These are phyloP conservation scores for Oenanthe melanoleuca DNA, from an alignment of 2,113 vertebrate genomes.

Conservation along the genomic window DNA sequence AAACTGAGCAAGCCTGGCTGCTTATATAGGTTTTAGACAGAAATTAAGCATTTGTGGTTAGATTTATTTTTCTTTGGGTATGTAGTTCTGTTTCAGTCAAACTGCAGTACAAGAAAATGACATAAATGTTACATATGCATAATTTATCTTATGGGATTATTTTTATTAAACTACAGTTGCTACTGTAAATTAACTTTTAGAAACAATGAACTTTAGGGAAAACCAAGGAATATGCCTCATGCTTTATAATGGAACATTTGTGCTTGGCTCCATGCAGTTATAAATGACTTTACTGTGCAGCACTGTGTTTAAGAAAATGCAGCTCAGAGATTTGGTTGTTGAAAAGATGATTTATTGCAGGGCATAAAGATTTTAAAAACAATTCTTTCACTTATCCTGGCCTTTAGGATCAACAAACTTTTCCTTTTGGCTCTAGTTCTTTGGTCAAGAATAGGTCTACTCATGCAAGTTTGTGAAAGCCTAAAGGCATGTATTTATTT, in stretches of 20 bases:
- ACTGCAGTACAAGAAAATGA: slow-evolving; percentile 35
- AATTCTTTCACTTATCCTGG: slow-evolving; percentile 59
- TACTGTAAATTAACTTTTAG: slow-evolving; percentile 68
- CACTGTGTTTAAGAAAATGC: slow-evolving; percentile 60
- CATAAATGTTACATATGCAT: slow-evolving; percentile 52
- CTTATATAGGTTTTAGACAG: neutral
- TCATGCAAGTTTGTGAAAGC: slow-evolving; percentile 24
- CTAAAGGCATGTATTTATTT: slow-evolving; percentile 34
- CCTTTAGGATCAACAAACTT: slow-evolving; percentile 63
- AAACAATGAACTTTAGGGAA: slow-evolving; percentile 72
- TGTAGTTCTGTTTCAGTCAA: slow-evolving; percentile 28
- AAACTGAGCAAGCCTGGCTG: neutral
- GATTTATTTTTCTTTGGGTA: slow-evolving; percentile 51
- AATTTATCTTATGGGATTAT: slow-evolving; percentile 51
- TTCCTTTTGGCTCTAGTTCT: slow-evolving; percentile 40
- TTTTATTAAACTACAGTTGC: slow-evolving; percentile 47
- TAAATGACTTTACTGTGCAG: slow-evolving; percentile 72
- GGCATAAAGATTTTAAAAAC: slow-evolving; percentile 66
- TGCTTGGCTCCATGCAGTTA: slow-evolving; percentile 56
- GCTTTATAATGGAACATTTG: slow-evolving; percentile 70
- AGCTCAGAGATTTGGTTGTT: slow-evolving; percentile 60
- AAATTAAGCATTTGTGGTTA: slow-evolving; percentile 44
- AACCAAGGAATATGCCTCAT: slow-evolving; percentile 58
- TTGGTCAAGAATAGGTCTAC: slow-evolving; percentile 45
- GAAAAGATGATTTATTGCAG: slow-evolving; percentile 72